A percentile compares a stretch with the other conserved stretches of the same genome.
Evolutionary conservation across 2,113 vertebrate genomes (phyloP).

Genomic region (Daboia siamensis): DNA sequence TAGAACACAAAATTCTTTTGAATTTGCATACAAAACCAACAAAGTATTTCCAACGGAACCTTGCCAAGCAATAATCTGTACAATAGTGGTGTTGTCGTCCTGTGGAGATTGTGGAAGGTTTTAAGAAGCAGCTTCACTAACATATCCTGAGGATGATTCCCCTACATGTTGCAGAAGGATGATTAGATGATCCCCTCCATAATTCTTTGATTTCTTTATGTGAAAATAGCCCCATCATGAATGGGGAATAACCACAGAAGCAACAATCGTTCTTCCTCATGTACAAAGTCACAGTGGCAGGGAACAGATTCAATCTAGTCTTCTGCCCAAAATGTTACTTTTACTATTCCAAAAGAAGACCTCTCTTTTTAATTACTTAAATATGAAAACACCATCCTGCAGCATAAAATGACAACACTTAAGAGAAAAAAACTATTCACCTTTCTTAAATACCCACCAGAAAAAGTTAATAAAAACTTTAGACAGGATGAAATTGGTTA

Average conservation of each 20-base stretch:
- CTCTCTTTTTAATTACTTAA: background rate
- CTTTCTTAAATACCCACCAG: background rate
- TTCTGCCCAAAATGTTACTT: background rate
- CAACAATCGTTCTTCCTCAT: background rate
- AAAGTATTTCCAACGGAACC: background rate
- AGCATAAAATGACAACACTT: background rate
- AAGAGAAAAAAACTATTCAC: background rate
- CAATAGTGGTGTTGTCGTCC: background rate
- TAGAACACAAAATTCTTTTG: background rate
- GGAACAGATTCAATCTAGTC: background rate
- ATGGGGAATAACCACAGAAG: background rate
- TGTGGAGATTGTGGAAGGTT: background rate
- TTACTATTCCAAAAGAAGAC: background rate
- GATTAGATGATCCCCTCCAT: background rate
- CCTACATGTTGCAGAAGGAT: background rate
- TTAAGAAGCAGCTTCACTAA: background rate
- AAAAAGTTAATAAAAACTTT: background rate
- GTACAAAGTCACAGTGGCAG: background rate
- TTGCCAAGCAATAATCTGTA: background rate
- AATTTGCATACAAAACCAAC: background rate
- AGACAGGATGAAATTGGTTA: conserved; percentile 10
- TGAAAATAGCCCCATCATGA: background rate
- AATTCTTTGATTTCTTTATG: background rate
- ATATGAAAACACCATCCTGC: background rate
- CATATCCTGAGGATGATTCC: background rate